These are phyloP conservation scores for Musca vetustissima DNA, from an alignment of 1,140 invertebrate genomes.

Conservation along the genomic window DNA sequence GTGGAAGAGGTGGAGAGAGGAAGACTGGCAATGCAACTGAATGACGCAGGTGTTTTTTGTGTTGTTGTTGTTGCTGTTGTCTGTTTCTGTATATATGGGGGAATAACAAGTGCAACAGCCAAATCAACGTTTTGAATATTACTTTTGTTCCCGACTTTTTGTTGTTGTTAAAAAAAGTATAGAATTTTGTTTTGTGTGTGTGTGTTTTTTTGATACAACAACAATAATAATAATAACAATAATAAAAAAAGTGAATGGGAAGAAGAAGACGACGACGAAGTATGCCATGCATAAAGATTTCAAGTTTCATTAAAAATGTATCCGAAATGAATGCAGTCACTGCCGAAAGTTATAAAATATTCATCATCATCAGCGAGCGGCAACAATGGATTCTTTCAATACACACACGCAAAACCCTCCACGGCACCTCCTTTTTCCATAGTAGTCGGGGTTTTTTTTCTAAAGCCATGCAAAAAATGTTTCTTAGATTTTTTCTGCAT, in stretches of 20 bases:
- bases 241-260: too few species aligned
- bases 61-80: not conserved
- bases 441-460: not conserved
- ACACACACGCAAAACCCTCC: not conserved
- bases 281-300: slow-evolving; percentile 19
- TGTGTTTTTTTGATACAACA: too few species aligned
- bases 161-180: slow-evolving; percentile 1
- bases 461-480: not conserved
- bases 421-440: not conserved
- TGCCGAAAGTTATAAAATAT: slow-evolving; percentile 24
- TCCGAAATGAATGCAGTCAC: slow-evolving; percentile 11
- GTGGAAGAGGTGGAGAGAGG: too few species aligned
- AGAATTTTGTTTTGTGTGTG: slow-evolving; percentile 8
- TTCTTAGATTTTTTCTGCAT: too few species aligned
- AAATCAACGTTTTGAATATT: slow-evolving; percentile 4
- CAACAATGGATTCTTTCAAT: not conserved
- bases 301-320: slow-evolving; percentile 24
- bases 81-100: not conserved
- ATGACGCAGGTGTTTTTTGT: slow-evolving; percentile 3
- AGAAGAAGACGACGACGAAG: not conserved
- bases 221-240: too few species aligned
- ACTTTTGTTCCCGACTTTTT: too few species aligned
- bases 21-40: not conserved
- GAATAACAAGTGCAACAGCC: not conserved
- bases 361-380: not conserved